These are phyloP conservation scores for Rousettus madagascariensis DNA, from an alignment of 2,797 vertebrate species.

Conservation along the genomic window DNA sequence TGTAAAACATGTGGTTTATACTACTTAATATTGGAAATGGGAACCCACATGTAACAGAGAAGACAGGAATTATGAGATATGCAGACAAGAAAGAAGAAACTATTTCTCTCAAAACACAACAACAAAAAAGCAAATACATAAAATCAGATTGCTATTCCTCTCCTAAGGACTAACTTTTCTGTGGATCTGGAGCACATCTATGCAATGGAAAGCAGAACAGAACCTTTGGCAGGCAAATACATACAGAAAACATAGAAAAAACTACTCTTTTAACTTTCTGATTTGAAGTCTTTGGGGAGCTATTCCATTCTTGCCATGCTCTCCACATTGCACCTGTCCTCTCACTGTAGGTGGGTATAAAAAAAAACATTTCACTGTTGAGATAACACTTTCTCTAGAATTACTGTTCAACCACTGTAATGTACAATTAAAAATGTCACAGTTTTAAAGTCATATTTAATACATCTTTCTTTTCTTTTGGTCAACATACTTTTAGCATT, in stretches of 20 bases:
- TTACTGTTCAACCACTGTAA: background rate
- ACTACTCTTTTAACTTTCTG: background rate
- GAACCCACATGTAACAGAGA: background rate
- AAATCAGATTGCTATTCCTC: background rate
- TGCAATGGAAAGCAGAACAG: background rate
- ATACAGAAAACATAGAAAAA: background rate
- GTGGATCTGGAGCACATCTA: background rate
- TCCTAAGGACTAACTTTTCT: background rate
- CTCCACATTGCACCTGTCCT: background rate
- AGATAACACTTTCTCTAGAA: background rate
- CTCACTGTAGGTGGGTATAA: background rate
- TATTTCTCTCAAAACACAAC: background rate
- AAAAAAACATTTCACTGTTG: background rate
- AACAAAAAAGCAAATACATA: background rate
- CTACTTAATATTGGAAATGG: background rate
- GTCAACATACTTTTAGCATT: background rate
- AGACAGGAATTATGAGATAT: background rate
- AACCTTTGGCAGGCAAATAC: background rate
- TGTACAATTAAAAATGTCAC: background rate
- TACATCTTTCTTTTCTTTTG: slow-evolving; percentile 12
- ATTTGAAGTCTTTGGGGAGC: background rate
- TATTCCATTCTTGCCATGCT: background rate
- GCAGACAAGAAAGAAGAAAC: slow-evolving; percentile 16
- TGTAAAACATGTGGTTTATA: slow-evolving; percentile 74
- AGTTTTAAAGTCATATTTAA: background rate